Conservation (phyloP, 2,113 vertebrate genomes). For the Labeo rohita region DNA sequence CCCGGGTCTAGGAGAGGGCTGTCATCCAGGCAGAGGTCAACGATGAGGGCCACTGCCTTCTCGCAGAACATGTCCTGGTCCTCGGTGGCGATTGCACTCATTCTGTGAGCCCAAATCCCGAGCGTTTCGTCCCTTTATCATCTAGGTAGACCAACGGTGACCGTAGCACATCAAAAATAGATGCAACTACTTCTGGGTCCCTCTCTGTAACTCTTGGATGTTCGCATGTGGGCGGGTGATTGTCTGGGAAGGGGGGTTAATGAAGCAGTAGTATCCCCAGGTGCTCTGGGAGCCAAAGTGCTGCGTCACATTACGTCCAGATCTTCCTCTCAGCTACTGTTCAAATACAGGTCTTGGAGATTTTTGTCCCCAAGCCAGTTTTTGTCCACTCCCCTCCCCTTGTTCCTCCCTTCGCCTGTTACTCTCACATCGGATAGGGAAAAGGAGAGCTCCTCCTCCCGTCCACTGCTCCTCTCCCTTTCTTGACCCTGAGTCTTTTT, state of each 20-base stretch:
- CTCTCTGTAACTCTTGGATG: conserved; percentile 25
- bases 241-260: conserved; percentile 41
- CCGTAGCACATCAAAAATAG: conserved; percentile 36
- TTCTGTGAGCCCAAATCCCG: conserved; percentile 30
- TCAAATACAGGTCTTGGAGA: conserved; percentile 15
- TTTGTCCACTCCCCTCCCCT: conserved; percentile 23
- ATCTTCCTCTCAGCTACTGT: conserved; percentile 11
- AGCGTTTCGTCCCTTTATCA: conserved; percentile 7
- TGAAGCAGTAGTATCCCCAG: conserved; percentile 40
- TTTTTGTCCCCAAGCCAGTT: conserved; percentile 18
- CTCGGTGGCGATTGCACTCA: conserved; percentile 29
- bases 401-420: conserved; percentile 28
- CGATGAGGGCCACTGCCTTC: conserved; percentile 55
- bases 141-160: conserved; percentile 13
- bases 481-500: conserved; percentile 14
- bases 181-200: conserved; percentile 22
- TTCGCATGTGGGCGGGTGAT: conserved; percentile 23
- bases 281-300: conserved; percentile 34
- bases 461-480: not conserved
- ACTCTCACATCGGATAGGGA: conserved; percentile 31
- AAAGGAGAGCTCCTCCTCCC: conserved; percentile 30
- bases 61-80: conserved; percentile 52
- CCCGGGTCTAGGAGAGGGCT: conserved; percentile 48
- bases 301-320: conserved; percentile 16
- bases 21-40: conserved; percentile 57